A percentile compares a stretch with the other conserved stretches of the same genome.
These are phyloP conservation scores for Tenthredo distinguenda DNA, from an alignment of 2,888 invertebrate genomes.

Conservation along the genomic window DNA sequence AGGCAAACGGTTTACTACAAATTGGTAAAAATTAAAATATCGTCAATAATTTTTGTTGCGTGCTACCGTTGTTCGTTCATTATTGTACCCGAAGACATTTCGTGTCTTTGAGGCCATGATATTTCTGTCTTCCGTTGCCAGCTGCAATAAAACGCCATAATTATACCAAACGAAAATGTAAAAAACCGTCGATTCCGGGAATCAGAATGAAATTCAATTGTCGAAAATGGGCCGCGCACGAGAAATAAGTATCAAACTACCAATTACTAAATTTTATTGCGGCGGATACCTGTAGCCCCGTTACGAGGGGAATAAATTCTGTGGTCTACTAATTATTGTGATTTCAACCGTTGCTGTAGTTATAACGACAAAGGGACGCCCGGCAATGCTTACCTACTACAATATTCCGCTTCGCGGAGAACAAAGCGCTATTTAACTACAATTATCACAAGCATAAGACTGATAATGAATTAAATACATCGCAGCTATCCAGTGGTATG, in stretches of 20 bases:
- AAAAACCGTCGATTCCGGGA: background rate
- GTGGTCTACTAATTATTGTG: conserved; percentile 28
- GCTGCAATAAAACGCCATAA: background rate
- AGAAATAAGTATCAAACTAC: conserved; percentile 18
- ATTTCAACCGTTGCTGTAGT: conserved; percentile 19
- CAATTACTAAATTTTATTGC: conserved; percentile 12
- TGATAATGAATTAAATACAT: conserved; percentile 21
- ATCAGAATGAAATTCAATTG: conserved; percentile 14
- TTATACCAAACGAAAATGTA: background rate
- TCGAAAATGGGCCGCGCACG: background rate
- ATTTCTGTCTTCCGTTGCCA: background rate
- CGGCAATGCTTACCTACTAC: conserved; percentile 7
- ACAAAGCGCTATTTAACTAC: conserved; percentile 16
- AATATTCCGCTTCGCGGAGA: conserved; percentile 26
- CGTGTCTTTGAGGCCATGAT: background rate
- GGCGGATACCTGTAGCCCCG: background rate
- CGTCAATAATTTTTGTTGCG: conserved; percentile 39
- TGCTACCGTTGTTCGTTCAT: conserved; percentile 34
- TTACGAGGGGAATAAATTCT: conserved; percentile 32
- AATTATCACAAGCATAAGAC: conserved; percentile 21
- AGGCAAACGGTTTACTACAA: background rate
- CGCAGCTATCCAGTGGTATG: background rate
- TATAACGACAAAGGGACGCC: conserved; percentile 8
- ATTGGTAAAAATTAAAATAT: conserved; percentile 20
- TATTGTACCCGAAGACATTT: conserved; percentile 8